Conservation (phyloP, 2,113 vertebrate species). For the Laterallus jamaicensis region DNA sequence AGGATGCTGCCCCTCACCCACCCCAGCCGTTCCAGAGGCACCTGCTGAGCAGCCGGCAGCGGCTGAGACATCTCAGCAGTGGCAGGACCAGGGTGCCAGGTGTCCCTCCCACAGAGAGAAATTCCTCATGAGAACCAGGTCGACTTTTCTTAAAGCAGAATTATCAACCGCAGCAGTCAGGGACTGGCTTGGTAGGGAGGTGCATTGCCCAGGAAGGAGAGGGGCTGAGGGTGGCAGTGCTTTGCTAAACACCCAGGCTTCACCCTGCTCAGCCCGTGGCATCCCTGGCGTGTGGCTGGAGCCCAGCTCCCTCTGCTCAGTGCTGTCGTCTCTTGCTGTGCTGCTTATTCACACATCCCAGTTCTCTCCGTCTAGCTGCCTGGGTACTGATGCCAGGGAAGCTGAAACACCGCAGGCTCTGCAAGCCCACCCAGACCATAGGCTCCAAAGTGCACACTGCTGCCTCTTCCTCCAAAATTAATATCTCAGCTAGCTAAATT, state of each 20-base stretch:
- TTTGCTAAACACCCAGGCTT: background rate
- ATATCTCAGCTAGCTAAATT: slow-evolving; percentile 67
- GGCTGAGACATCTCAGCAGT: background rate
- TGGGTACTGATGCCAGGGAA: slow-evolving; percentile 26
- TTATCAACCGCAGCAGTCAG: background rate
- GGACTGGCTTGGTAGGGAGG: background rate
- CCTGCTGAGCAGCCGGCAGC: background rate
- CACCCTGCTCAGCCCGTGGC: background rate
- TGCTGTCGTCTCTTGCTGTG: background rate
- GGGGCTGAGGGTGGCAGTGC: background rate
- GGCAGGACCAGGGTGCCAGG: background rate
- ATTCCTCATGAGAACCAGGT: background rate
- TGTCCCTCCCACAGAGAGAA: background rate
- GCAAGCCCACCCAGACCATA: slow-evolving; percentile 51
- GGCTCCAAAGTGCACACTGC: slow-evolving; percentile 41
- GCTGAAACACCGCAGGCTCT: slow-evolving; percentile 28
- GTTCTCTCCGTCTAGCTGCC: slow-evolving; percentile 39
- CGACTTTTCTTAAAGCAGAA: background rate
- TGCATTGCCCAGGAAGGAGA: background rate
- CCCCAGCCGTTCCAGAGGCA: background rate
- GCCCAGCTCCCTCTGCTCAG: background rate
- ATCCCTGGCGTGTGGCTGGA: background rate
- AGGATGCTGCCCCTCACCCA: background rate
- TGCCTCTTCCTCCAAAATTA: slow-evolving; percentile 56
- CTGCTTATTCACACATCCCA: slow-evolving; percentile 48